Evolutionary conservation across 2,113 vertebrate genomes (phyloP).

Genomic region (Phyllostomus discolor): DNA sequence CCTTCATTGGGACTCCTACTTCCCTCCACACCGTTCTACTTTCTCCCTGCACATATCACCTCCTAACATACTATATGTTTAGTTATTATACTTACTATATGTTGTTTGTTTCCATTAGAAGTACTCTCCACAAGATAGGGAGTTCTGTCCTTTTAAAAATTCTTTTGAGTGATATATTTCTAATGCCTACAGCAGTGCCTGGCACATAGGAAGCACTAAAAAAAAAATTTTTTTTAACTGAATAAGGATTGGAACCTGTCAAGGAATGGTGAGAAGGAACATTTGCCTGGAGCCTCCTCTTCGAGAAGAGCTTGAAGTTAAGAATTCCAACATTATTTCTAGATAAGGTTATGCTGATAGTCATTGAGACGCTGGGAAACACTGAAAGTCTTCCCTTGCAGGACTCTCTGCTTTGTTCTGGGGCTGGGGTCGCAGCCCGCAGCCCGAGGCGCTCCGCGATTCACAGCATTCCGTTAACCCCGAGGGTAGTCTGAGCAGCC

Average conservation of each 20-base stretch:
- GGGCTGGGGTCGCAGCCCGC: not conserved
- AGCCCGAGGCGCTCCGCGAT: not conserved
- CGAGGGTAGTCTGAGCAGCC: not conserved
- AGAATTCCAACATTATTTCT: not conserved
- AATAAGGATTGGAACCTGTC: not conserved
- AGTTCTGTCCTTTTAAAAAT: not conserved
- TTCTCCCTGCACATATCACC: not conserved
- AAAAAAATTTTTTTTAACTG: not conserved
- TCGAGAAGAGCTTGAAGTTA: not conserved
- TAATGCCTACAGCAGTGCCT: not conserved
- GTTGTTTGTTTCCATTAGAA: not conserved
- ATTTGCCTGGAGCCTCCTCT: not conserved
- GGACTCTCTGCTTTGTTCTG: not conserved
- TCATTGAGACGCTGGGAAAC: not conserved
- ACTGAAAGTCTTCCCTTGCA: not conserved
- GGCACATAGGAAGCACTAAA: not conserved
- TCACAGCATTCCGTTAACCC: not conserved
- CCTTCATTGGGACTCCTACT: not conserved
- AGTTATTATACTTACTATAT: not conserved
- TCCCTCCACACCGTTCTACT: not conserved
- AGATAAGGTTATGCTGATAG: not conserved
- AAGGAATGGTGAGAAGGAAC: not conserved
- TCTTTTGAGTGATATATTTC: not conserved
- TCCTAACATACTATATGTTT: not conserved
- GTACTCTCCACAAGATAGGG: not conserved